Evolutionary conservation across 2,797 vertebrate species (phyloP), one percentile per base, ranked within the genome.

Genomic region (Phataginus tricuspis): DNA sequence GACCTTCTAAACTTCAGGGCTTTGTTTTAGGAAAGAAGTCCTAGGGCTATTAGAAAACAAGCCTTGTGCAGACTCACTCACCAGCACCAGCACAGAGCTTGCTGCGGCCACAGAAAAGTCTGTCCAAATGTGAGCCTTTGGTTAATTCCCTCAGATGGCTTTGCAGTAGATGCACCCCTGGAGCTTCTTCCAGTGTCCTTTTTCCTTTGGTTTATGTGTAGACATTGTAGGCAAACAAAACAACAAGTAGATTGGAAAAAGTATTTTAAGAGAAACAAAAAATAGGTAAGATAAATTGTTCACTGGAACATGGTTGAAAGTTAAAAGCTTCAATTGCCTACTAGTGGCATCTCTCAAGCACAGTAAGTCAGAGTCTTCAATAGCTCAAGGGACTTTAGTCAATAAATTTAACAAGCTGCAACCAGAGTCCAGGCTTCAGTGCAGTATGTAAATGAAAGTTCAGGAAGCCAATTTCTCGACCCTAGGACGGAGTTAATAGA

Each of bases 351-450:
- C 97, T 98, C 97, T 98, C 96, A 98, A 97, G 97, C 90, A 98
- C 34, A 86, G 86, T 96, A 96, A 97, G 90, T 75, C 4, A 27
- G 71, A 80, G 61, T 96, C 95, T 96, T 97, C 87, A 94, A 78
- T 96, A 98, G 97, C 97, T 98, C 91, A 97, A 97, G 97, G 97
- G 97, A 94, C 69, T 98, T 96, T 21, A 98, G 97, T 97, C 98
- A 98, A 98, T 98, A 98, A 98, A 98, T 98, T 98, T 98, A 98
- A 98, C 90, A 98, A 97, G 96, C 96, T 98, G 77, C 78, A 97
- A 95, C 96, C 88, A 97, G 94, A 98, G 95, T 79, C 91, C 78
- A 95, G 96, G 90, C 89, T 96, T 82, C 91, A 97, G 96, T 82
- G 84, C 39, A 94, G 94, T 97, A 98, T 98, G 95, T 95, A 98